Evolutionary conservation across 2,888 invertebrate species (phyloP), one percentile per base, ranked within the genome.

Genomic region (Crepidodera aurea): DNA sequence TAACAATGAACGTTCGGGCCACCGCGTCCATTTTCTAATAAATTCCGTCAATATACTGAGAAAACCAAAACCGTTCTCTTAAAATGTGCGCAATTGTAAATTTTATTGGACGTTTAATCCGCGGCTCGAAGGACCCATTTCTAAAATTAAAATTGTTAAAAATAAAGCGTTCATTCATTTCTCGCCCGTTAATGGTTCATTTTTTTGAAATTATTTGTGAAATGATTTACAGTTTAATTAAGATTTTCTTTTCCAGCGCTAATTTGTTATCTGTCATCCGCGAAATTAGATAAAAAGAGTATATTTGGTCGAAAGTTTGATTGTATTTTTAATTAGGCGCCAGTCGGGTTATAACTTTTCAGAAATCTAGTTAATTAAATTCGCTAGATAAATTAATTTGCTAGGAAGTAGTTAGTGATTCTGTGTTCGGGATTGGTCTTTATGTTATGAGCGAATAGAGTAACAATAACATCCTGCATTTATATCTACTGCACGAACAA

Each of bases 11-110:
- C 27, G 55, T 34, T 48, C 56, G 27, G 51, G 42, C 48, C 50
- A 59, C 59, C 40, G 51, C 58, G 55, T 61, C 63, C 57, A 64
- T 65, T 66, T 66, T 68, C 65, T 68, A 62, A 66, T 65, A 66
- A 68, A 69, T 69, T 66, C 56, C 48, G 58, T 55, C 60, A 48
- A 34, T 34, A 12, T 44, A 60, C 16, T 15, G 18, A 15, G 22
- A 22, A 22, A 22, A 22, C 22, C 22, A 6, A 22, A 22, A 22
- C 6, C 3, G 6, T 22, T 22, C 6, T 22, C 22, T 22, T n/a
- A n/a, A n/a, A n/a, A n/a, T n/a, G n/a, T n/a, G n/a, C n/a, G n/a
- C n/a, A n/a, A n/a, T n/a, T n/a, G n/a, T n/a, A n/a, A n/a, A n/a
- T n/a, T n/a, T n/a, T n/a, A n/a, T n/a, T n/a, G n/a, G n/a, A n/a